Conservation (phyloP, 2,113 vertebrate genomes). For the Tupaia chinensis region DNA sequence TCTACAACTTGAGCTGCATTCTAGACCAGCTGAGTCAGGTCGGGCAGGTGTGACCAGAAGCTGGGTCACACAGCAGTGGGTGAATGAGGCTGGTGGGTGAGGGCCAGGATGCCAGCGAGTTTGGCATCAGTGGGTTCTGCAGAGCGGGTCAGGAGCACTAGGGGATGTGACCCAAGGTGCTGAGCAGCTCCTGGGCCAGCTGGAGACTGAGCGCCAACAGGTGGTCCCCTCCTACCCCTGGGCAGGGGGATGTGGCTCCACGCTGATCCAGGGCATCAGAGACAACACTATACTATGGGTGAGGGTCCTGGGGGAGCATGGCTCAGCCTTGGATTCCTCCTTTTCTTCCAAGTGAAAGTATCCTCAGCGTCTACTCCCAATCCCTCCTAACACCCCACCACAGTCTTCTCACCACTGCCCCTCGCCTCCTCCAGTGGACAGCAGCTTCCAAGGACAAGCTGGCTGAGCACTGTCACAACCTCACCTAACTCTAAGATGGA, state of each 20-base stretch:
- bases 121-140: not conserved
- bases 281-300: not conserved
- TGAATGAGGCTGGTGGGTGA: not conserved
- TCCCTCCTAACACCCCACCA: not conserved
- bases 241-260: not conserved
- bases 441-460: not conserved
- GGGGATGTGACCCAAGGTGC: not conserved
- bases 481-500: not conserved
- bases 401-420: rapidly evolving
- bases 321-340: not conserved
- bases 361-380: not conserved
- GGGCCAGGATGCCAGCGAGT: not conserved
- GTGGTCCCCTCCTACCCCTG: not conserved
- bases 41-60: not conserved
- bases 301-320: not conserved
- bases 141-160: not conserved
- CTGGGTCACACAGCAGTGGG: not conserved
- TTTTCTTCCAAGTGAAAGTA: conserved; percentile 24
- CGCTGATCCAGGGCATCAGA: not conserved
- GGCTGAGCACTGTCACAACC: not conserved
- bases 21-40: not conserved
- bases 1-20: not conserved
- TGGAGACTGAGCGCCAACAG: not conserved
- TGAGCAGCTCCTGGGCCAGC: not conserved
- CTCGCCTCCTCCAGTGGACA: not conserved